A percentile compares a stretch with the other conserved stretches of the same genome.
These are phyloP conservation scores for Eupeodes luniger DNA, from an alignment of 2,888 invertebrate genomes.

Conservation along the genomic window DNA sequence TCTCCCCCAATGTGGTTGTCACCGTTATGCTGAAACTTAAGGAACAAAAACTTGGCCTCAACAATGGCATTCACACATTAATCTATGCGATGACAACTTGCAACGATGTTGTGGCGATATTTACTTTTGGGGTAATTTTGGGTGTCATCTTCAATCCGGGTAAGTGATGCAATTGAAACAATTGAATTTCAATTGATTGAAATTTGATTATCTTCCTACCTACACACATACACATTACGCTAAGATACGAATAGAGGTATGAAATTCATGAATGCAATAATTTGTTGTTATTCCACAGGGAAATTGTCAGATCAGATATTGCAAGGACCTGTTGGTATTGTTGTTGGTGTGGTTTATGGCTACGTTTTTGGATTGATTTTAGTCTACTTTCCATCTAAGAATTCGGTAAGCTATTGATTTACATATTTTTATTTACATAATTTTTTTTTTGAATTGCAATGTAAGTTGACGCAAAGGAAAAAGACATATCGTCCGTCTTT, in stretches of 20 bases:
- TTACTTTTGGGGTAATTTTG: conserved; percentile 88
- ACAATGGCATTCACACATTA: conserved; percentile 90
- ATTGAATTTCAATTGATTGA: conserved; percentile 21
- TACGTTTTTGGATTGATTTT: conserved; percentile 86
- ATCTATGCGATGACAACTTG: conserved; percentile 86
- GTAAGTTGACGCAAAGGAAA: too few relatives aligned
- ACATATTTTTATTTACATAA: neutral
- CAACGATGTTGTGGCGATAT: conserved; percentile 91
- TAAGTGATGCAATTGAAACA: conserved; percentile 79
- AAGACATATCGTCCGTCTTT: too few relatives aligned
- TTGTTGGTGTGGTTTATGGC: conserved; percentile 87
- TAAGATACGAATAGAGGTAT: neutral
- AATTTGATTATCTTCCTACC: conserved; percentile 11
- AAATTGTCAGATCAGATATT: conserved; percentile 84
- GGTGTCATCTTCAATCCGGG: conserved; percentile 88
- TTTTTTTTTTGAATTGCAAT: too few relatives aligned
- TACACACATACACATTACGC: too few relatives aligned
- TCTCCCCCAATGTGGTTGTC: conserved; percentile 90
- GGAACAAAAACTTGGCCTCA: conserved; percentile 86
- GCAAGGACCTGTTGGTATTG: conserved; percentile 87
- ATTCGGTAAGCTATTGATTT: conserved; percentile 81
- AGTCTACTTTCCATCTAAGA: conserved; percentile 86
- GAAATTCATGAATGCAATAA: neutral
- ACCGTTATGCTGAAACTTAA: conserved; percentile 88
- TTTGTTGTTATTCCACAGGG: conserved; percentile 79